Evolutionary conservation across 35 echinoderm and acorn worm species (phyloP).

Genomic region (Lytechinus pictus): DNA sequence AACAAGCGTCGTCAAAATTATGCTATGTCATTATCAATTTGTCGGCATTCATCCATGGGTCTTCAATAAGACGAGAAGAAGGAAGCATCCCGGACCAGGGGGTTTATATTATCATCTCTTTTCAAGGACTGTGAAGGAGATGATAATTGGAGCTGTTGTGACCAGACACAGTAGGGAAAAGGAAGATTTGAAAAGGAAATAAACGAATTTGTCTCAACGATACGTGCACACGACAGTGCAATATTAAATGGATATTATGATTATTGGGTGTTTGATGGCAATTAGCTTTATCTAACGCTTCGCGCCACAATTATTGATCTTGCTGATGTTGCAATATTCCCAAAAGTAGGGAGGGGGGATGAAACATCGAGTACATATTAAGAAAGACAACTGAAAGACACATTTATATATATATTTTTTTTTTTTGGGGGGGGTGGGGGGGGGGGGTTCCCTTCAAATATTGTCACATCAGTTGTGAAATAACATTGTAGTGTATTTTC

Average conservation of each 20-base stretch:
- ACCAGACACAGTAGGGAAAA: not conserved
- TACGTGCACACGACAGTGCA: not conserved
- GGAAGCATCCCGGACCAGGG: not conserved
- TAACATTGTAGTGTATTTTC: too few species aligned
- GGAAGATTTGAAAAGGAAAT: slow-evolving; percentile 2
- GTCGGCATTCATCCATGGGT: not conserved
- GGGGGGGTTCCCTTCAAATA: not conserved
- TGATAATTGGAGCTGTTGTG: not conserved
- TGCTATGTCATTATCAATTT: not conserved
- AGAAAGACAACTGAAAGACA: too few species aligned
- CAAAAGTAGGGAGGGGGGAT: not conserved
- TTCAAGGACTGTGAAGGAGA: not conserved
- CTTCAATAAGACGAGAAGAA: not conserved
- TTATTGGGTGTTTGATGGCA: not conserved
- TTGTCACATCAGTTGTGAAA: too few species aligned
- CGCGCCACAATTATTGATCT: not conserved
- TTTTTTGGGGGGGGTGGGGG: too few species aligned
- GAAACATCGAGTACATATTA: not conserved
- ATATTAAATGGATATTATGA: not conserved
- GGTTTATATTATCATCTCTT: not conserved
- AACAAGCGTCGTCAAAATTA: not conserved
- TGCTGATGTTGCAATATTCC: not conserved
- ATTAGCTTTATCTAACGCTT: not conserved
- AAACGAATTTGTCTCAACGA: not conserved
- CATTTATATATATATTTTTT: too few species aligned